These are phyloP conservation scores for Ciona savignyi DNA, from an alignment of 23 tunicate species.

Conservation along the genomic window DNA sequence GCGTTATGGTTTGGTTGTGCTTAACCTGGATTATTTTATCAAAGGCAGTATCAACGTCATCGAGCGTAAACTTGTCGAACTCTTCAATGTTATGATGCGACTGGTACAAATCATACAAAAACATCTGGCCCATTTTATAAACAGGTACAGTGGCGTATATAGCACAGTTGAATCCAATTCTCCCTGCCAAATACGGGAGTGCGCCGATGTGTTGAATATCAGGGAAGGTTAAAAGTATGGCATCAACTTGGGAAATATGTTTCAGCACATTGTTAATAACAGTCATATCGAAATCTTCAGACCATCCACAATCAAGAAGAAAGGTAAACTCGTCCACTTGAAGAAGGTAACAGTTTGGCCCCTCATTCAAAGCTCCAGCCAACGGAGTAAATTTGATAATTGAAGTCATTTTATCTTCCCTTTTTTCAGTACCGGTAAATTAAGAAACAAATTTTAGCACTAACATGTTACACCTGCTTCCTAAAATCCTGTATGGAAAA, in stretches of 20 bases:
- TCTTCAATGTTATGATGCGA: constrained; percentile 74
- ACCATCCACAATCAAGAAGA: constrained; percentile 98
- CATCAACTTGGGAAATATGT: constrained; percentile 79
- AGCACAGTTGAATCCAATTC: constrained; percentile 72
- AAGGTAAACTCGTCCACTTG: constrained; percentile 96
- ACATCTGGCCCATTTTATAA: constrained; percentile 94
- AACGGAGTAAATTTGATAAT: constrained; percentile 91
- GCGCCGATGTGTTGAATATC: constrained; percentile 84
- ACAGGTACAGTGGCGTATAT: constrained; percentile 97
- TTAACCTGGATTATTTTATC: constrained; percentile 85
- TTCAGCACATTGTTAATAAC: constrained; percentile 66
- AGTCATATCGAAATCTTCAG: constrained; percentile 45
- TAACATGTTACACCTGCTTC: no score
- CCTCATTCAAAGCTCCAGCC: constrained; percentile 87
- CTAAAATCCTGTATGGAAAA: no score
- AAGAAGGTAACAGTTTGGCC: constrained; percentile 78
- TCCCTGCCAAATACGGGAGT: constrained; percentile 69
- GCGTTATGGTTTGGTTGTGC: constrained; percentile 75
- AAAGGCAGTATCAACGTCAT: constrained; percentile 86
- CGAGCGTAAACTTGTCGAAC: constrained; percentile 81
- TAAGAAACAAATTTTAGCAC: no score
- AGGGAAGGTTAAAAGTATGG: constrained; percentile 69
- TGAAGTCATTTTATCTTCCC: constrained; percentile 97
- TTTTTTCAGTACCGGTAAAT: no score
- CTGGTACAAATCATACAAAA: constrained; percentile 80